Base-by-base conservation (phyloP, 2,888 invertebrate species). In the Cremastinae sp. region DNA sequence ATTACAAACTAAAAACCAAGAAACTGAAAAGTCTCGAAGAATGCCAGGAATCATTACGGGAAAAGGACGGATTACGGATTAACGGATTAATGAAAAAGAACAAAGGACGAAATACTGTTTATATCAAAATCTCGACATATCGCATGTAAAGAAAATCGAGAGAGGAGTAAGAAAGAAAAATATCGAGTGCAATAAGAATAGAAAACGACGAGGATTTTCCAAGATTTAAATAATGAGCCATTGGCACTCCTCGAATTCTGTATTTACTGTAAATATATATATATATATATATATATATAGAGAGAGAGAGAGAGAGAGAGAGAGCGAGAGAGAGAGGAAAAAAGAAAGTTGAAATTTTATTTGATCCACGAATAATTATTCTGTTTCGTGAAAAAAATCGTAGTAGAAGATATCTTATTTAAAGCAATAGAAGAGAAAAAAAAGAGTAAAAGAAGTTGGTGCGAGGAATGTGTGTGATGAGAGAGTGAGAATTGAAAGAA, bases 261-360 rank as follows among this genome's bases (percentile, higher is more conserved):
- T 88, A 89, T 87, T 87, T 87, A 87, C 83, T 87, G 87, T 87
- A 87, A 85, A 87, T 87, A 87, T n/a, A n/a, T n/a, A n/a, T n/a
- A n/a, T n/a, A n/a, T n/a, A n/a, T n/a, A n/a, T n/a, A n/a, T n/a
- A n/a, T n/a, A n/a, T n/a, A n/a, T n/a, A n/a, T n/a, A n/a, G n/a
- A n/a, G n/a, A n/a, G n/a, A n/a, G n/a, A n/a, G n/a, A n/a, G n/a
- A n/a, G n/a, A n/a, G n/a, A n/a, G n/a, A n/a, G n/a, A n/a, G n/a
- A n/a, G n/a, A n/a, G n/a, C n/a, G n/a, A n/a, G n/a, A n/a, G n/a
- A n/a, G n/a, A n/a, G n/a, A n/a, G n/a, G 78, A 80, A 82, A 68
- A 78, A 80, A 78, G 78, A 5, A 28, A 28, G 5, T 2, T 74
- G 56, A 68, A 66, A 65, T 74, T 84, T 83, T 83, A 84, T 83